phyloP scores from a whole-genome alignment of 2,888 invertebrate genomes.

The Crepidodera aurea region DNA sequence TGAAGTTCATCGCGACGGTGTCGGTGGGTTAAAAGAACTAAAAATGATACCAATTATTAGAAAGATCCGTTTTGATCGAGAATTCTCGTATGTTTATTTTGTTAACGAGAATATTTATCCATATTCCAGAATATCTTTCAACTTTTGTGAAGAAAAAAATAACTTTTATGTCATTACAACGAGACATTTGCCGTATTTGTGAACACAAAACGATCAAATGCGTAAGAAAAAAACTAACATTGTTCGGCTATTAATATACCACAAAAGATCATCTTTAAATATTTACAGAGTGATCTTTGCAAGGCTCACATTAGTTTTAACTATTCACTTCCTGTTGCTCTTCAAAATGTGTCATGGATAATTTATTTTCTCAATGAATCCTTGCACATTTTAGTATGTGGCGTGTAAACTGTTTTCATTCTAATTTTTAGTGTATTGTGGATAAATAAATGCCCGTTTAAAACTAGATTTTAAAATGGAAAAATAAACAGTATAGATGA shows the following conservation, averaged over 20 bases:
- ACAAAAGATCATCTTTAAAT: slow-evolving; percentile 4
- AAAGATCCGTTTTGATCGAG: slow-evolving; percentile 31
- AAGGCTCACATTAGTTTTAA: neutral
- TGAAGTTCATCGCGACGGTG: slow-evolving; percentile 15
- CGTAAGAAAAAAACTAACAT: neutral
- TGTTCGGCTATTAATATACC: neutral
- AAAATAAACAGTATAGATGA: too few species aligned
- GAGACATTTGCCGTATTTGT: slow-evolving; percentile 13
- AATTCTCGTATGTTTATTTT: slow-evolving; percentile 40
- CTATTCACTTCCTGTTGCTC: neutral
- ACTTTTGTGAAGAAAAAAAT: slow-evolving; percentile 12
- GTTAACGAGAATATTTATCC: slow-evolving; percentile 32
- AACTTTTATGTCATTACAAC: slow-evolving; percentile 13
- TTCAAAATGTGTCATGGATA: neutral
- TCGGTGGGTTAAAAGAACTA: slow-evolving; percentile 27
- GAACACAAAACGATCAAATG: slow-evolving; percentile 7
- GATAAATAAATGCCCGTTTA: too few species aligned
- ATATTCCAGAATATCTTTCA: slow-evolving; percentile 23
- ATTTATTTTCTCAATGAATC: neutral
- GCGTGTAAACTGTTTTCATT: too few species aligned
- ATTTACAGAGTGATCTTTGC: slow-evolving; percentile 1
- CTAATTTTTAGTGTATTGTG: too few species aligned
- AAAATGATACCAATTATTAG: slow-evolving; percentile 26
- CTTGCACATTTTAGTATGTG: neutral
- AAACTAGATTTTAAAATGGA: too few species aligned